phyloP scores from a whole-genome alignment of 2,797 vertebrate genomes.

The Moxostoma hubbsi region DNA sequence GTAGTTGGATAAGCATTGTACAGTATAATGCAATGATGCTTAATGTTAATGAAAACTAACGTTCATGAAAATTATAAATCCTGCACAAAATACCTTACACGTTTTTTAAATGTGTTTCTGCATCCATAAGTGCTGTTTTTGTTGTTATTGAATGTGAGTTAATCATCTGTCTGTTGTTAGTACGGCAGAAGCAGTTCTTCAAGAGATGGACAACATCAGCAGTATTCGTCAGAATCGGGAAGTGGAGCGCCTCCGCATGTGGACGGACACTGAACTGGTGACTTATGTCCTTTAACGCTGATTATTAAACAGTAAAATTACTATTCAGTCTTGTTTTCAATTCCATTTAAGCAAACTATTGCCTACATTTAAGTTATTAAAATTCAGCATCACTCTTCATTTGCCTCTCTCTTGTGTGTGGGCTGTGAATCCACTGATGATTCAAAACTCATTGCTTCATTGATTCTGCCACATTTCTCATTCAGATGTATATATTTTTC shows the following conservation, averaged over 20 bases:
- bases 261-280: constrained; percentile 98
- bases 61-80: too few relatives aligned
- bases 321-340: constrained; percentile 2
- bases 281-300: constrained; percentile 61
- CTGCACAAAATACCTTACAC: too few relatives aligned
- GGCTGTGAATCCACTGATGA: constrained; percentile 12
- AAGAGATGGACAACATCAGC: constrained; percentile 99
- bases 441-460: background rate
- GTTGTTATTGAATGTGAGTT: background rate
- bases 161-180: constrained; percentile 69
- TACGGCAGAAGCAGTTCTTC: constrained; percentile 97
- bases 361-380: background rate
- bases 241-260: constrained; percentile 97
- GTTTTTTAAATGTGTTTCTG: too few relatives aligned
- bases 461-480: background rate
- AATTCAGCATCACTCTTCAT: background rate
- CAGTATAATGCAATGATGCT: too few relatives aligned
- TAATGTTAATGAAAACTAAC: too few relatives aligned
- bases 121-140: too few relatives aligned
- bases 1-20: too few relatives aligned
- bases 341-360: constrained; percentile 20
- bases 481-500: background rate
- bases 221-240: constrained; percentile 93
- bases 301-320: background rate
- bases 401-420: constrained; percentile 4